Base-by-base conservation (phyloP, 2,797 vertebrate genomes). In the Ibycter americanus region DNA sequence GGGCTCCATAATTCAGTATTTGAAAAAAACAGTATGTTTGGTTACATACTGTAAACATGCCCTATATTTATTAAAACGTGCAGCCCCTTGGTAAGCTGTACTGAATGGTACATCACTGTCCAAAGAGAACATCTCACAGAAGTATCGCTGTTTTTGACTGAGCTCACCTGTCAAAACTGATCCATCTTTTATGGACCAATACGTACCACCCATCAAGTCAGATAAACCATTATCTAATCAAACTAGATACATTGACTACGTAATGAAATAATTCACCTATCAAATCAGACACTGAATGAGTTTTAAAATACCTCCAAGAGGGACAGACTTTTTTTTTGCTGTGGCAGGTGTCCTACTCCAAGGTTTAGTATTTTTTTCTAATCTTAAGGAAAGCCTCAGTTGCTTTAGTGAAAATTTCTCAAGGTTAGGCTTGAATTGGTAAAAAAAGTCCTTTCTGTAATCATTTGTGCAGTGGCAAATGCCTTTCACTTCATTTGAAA, bases 201-300 rank as follows among this genome's bases (percentile, higher is more conserved):
- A 89, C 0, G 0, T 89, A 89, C 44, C 72, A 86, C 52, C 76
- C 82, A 77, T 96, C 95, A 95, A 76, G 54, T 93, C 93, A 97
- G 91, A 97, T 94, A 94, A 94, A 51, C 32, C 29, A 18, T 76
- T 84, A 66, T 36, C 59, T 92, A 91, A 90, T 94, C 92, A 71
- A 96, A 87, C 3, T 56, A 83, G 54, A 92, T 93, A 72, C 27
- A 62, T 40, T 81, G 88, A 73, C 71, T 67, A 36, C 18, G 19
- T 54, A 71, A 54, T 54, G 40, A 97, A 93, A 91, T 31, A 91
- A 92, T 94, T 80, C 73, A 87, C 23, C 63, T 66, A 61, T 85
- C 47, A 65, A 42, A 78, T 83, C 89, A 87, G 71, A 81, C 54
- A 65, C 21, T 44, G 71, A 74, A 65, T 25, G 27, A 87, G 36